Evolutionary conservation across 2,888 invertebrate genomes (phyloP).

Genomic region (Phaonia tiefii): DNA sequence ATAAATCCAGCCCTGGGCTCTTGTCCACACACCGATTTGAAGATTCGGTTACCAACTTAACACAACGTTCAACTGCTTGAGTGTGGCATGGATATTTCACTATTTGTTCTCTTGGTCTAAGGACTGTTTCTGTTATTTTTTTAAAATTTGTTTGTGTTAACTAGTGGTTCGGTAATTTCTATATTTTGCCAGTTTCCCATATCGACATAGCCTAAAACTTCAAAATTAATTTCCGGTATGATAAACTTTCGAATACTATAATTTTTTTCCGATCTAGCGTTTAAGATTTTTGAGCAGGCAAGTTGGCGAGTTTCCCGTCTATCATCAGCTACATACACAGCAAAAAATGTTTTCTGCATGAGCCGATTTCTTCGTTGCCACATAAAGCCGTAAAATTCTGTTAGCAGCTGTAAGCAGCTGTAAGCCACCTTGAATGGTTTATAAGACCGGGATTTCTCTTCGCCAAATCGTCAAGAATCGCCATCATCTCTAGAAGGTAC

Average conservation of each 20-base stretch:
- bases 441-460: not conserved
- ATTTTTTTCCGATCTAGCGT: not conserved
- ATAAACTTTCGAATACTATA: not conserved
- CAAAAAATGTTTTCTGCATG: no score
- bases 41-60: no score
- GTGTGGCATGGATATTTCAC: no score
- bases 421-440: slow-evolving; percentile 1
- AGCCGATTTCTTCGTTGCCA: not conserved
- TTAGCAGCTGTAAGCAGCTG: not conserved
- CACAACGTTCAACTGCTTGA: no score
- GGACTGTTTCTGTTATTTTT: no score
- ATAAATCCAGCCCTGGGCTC: no score
- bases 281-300: slow-evolving; percentile 8
- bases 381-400: not conserved
- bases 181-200: not conserved
- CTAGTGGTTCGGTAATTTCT: not conserved
- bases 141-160: no score
- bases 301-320: slow-evolving; percentile 3
- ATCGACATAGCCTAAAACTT: not conserved
- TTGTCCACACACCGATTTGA: no score
- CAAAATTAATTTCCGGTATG: no score
- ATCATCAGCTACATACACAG: not conserved
- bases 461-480: not conserved
- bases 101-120: no score
- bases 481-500: not conserved